phyloP scores from a whole-genome alignment of 2,113 vertebrate species.

The Rafetus swinhoei region DNA sequence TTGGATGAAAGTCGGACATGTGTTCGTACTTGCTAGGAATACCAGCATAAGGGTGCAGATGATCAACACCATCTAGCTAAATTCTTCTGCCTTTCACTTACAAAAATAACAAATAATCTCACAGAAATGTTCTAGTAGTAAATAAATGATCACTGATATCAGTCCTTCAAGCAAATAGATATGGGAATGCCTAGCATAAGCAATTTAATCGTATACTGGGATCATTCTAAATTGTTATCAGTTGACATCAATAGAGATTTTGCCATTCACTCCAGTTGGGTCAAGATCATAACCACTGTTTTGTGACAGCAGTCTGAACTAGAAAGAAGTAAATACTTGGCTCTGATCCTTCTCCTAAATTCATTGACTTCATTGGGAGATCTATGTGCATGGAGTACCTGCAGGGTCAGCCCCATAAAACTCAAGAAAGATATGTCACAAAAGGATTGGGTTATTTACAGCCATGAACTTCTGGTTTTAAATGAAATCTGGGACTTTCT shows the following conservation, averaged over 20 bases:
- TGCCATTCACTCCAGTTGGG: neutral
- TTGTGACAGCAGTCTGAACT: neutral
- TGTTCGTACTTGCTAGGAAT: neutral
- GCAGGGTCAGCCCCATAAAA: neutral
- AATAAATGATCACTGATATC: neutral
- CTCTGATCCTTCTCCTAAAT: neutral
- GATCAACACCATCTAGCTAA: neutral
- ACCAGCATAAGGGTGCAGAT: neutral
- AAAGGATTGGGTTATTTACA: neutral
- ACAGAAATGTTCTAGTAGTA: neutral
- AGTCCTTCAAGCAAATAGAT: neutral
- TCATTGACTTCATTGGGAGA: neutral
- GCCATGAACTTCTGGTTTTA: neutral
- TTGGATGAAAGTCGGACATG: neutral
- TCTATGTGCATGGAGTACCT: neutral
- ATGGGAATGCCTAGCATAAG: neutral
- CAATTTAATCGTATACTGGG: neutral
- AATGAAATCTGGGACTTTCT: neutral
- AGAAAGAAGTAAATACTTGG: slow-evolving; percentile 35
- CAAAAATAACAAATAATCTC: neutral
- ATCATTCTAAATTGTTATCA: neutral
- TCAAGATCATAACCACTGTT: neutral
- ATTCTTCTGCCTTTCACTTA: neutral
- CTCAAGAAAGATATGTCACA: neutral
- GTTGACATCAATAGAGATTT: neutral